Evolutionary conservation across 2,888 invertebrate genomes (phyloP), one percentile per base, ranked within the genome.

Genomic region (Protodeltote pygarga): DNA sequence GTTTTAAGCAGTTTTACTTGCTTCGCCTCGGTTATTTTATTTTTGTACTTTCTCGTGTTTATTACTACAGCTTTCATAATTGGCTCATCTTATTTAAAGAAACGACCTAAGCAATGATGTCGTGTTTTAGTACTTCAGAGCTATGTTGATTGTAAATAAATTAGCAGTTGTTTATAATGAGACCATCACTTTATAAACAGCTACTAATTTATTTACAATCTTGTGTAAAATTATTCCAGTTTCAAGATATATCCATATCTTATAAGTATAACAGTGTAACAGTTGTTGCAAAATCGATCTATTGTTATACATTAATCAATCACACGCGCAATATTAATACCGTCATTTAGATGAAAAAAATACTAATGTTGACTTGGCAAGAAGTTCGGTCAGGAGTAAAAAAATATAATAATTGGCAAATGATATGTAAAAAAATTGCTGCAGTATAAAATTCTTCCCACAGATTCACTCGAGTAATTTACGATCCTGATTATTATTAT

Each of bases 261-360:
- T 33, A 54, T 46, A 50, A 61, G 58, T 55, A 53, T 60, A 54
- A 37, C 53, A 54, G 58, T 55, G 52, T 60, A 54, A 37, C 53
- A 54, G 39, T 48, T 66, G 44, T 77, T 75, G 64, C 72, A 66
- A 79, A 77, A 77, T 55, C 46, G 37, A 52, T 70, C 71, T 62
- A 77, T 77, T 75, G 71, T 73, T 73, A 42, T 52, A 57, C 52
- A 52, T 63, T 53, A 61, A 64, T 72, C 59, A 71, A 70, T 70
- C 42, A 49, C 60, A 61, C 34, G 44, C 50, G 46, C 57, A 32
- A 50, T 66, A 34, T 50, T 48, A 52, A 29, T 35, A 51, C 62
- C 71, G 68, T 52, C 11, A 31, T 38, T 49, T 16, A 38, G 17
- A 48, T 51, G 42, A 11, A 27, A 48, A 42, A 33, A 40, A 48